phyloP scores from a whole-genome alignment of 2,888 invertebrate genomes.

The Trachelus iudaicus region DNA sequence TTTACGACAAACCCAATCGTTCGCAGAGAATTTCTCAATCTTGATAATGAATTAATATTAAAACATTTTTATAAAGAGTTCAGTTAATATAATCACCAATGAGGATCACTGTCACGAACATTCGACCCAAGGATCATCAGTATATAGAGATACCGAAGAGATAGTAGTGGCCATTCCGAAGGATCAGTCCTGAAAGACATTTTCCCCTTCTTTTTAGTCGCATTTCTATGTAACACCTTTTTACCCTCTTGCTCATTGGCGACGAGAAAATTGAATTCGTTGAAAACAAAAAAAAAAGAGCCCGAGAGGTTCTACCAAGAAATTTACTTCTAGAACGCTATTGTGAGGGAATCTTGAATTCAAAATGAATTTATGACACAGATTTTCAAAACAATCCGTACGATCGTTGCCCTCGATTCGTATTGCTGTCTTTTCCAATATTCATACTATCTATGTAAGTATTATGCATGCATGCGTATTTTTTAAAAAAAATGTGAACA shows the following conservation, averaged over 20 bases:
- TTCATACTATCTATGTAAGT: neutral
- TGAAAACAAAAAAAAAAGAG: neutral
- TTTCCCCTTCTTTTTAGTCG: neutral
- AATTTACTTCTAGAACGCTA: neutral
- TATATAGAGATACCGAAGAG: neutral
- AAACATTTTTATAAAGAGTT: neutral
- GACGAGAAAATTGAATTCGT: neutral
- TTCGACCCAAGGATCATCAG: neutral
- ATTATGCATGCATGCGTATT: neutral
- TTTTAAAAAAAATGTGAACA: neutral
- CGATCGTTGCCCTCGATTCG: neutral
- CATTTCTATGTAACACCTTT: neutral
- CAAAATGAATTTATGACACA: neutral
- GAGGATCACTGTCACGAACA: neutral
- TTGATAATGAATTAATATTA: neutral
- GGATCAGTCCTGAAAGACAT: neutral
- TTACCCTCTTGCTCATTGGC: neutral
- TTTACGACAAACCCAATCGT: neutral
- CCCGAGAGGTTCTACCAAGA: neutral
- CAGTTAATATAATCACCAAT: neutral
- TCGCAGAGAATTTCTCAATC: neutral
- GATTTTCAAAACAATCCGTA: neutral
- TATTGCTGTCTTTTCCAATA: neutral
- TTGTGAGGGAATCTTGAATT: neutral
- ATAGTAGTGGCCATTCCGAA: neutral